phyloP scores from a whole-genome alignment of 2,113 vertebrate species.

The Embiotoca jacksoni region DNA sequence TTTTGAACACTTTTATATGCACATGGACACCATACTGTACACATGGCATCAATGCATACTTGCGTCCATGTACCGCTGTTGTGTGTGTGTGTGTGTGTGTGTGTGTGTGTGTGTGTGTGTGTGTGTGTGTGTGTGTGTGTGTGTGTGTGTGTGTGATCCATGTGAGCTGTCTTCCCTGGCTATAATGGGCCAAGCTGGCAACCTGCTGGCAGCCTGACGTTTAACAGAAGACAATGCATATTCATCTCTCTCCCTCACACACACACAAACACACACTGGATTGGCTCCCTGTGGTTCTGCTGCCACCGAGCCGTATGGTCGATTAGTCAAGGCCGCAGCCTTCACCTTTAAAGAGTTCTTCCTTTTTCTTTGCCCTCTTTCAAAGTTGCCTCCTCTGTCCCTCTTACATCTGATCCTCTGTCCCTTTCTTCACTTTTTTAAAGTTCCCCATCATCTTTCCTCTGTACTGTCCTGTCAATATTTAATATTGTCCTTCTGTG shows the following conservation, averaged over 20 bases:
- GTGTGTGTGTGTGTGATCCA: slow-evolving; percentile 60
- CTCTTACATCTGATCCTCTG: not conserved
- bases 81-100: slow-evolving; percentile 53
- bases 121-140: slow-evolving; percentile 56
- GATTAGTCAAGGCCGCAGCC: slow-evolving; percentile 78
- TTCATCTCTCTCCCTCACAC: slow-evolving; percentile 62
- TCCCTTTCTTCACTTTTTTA: not conserved
- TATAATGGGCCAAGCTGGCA: slow-evolving; percentile 66
- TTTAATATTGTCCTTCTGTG: not conserved
- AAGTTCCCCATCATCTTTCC: not conserved
- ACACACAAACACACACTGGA: not conserved
- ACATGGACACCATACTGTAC: not conserved
- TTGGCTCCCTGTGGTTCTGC: slow-evolving; percentile 56
- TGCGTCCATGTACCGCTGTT: not conserved
- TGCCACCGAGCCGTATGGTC: slow-evolving; percentile 72
- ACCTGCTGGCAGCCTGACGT: slow-evolving; percentile 72
- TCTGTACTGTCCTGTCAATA: not conserved
- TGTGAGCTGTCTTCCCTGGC: slow-evolving; percentile 63
- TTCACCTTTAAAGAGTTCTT: slow-evolving; percentile 71
- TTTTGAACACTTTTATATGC: not conserved
- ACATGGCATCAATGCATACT: not conserved
- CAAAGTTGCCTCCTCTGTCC: slow-evolving; percentile 31
- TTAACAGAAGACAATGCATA: slow-evolving; percentile 78
- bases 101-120: slow-evolving; percentile 54
- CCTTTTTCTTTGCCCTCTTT: slow-evolving; percentile 33